Conservation (phyloP, 2,888 invertebrate genomes). For the Eucera pruinosa region DNA sequence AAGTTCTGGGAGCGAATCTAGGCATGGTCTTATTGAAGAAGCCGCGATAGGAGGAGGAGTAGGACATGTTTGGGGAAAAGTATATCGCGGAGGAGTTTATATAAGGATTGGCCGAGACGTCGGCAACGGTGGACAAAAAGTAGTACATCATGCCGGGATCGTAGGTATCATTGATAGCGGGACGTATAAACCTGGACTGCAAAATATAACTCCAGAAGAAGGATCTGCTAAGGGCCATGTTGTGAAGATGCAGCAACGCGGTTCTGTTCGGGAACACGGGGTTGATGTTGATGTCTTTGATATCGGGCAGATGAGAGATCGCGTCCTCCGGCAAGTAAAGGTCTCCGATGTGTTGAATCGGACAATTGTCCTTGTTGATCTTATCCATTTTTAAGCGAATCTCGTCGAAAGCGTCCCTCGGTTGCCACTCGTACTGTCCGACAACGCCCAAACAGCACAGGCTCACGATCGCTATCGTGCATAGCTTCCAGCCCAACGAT, state of each 20-base stretch:
- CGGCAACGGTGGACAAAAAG: conserved; percentile 96
- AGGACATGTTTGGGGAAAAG: conserved; percentile 97
- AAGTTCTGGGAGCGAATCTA: conserved; percentile 96
- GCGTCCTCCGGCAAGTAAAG: conserved; percentile 93
- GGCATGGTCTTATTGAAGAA: conserved; percentile 98
- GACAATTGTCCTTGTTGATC: conserved; percentile 95
- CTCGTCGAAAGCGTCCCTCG: conserved; percentile 95
- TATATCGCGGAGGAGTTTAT: conserved; percentile 97
- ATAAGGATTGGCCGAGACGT: conserved; percentile 95
- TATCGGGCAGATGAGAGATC: conserved; percentile 96
- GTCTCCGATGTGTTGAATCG: conserved; percentile 93
- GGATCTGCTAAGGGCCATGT: conserved; percentile 97
- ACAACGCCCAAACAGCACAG: conserved; percentile 87
- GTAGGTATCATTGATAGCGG: conserved; percentile 95
- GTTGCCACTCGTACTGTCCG: conserved; percentile 96
- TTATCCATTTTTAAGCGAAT: conserved; percentile 93
- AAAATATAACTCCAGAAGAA: conserved; percentile 98
- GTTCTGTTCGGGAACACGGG: conserved; percentile 98
- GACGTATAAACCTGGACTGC: conserved; percentile 94
- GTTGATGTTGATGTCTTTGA: conserved; percentile 97
- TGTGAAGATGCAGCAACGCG: conserved; percentile 95
- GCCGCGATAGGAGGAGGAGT: conserved; percentile 96
- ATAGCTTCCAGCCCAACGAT: not conserved
- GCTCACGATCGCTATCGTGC: conserved; percentile 64
- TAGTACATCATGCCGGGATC: conserved; percentile 99